phyloP scores from a whole-genome alignment of 1,140 invertebrate species.

The Leptopilina clavipes region DNA sequence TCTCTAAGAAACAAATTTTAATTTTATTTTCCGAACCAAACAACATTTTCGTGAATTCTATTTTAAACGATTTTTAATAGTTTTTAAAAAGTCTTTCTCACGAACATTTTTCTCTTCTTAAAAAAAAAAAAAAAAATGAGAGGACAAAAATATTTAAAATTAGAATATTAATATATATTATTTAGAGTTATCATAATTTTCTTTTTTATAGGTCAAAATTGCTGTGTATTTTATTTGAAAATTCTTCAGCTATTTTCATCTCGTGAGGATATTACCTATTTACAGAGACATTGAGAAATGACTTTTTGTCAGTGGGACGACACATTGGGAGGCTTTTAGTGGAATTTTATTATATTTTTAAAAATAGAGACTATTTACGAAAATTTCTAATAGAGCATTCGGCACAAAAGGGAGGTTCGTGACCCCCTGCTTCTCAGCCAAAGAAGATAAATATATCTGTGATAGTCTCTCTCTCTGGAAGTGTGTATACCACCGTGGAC shows the following conservation, averaged over 20 bases:
- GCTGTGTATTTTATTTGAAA: too few species aligned
- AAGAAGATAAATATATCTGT: slow-evolving; percentile 51
- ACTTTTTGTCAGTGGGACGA: too few species aligned
- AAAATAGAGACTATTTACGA: background rate
- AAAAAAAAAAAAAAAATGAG: too few species aligned
- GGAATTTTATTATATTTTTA: background rate
- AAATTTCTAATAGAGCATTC: slow-evolving; percentile 25
- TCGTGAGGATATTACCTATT: too few species aligned
- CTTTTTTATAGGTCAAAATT: too few species aligned
- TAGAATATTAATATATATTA: too few species aligned
- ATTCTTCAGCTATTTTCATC: too few species aligned
- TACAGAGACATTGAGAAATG: too few species aligned
- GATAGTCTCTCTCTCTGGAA: slow-evolving; percentile 48
- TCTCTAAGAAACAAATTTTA: background rate
- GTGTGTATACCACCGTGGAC: slow-evolving; percentile 26
- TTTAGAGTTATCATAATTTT: too few species aligned
- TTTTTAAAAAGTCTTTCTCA: background rate
- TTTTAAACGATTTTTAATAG: background rate
- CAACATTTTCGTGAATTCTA: background rate
- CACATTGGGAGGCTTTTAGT: background rate
- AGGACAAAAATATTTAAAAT: too few species aligned
- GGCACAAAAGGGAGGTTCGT: slow-evolving; percentile 44
- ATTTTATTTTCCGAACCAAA: background rate
- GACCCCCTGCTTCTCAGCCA: slow-evolving; percentile 47
- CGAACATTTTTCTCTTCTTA: too few species aligned